A percentile compares a stretch with the other conserved stretches of the same genome.
Conservation (phyloP, 2,888 invertebrate genomes). For the Tipula unca region DNA sequence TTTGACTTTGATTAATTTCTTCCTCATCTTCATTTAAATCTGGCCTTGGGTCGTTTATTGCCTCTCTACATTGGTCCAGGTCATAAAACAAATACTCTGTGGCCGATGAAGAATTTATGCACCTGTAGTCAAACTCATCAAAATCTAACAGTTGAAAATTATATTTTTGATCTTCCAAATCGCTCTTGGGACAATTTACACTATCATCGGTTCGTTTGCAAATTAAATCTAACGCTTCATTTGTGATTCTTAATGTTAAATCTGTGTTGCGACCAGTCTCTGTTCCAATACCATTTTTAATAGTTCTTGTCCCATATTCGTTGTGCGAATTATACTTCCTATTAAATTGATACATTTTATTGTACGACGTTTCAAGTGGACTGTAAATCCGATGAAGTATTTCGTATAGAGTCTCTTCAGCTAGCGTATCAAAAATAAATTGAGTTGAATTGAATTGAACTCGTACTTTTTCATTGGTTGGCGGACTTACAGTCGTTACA, state of each 20-base stretch:
- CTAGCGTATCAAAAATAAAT: background rate
- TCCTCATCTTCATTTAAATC: background rate
- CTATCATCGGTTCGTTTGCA: background rate
- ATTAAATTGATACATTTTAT: background rate
- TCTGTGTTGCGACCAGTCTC: background rate
- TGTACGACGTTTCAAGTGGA: background rate
- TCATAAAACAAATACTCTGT: slow-evolving; percentile 23
- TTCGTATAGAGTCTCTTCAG: background rate
- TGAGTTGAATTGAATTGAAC: background rate
- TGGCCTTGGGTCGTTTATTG: background rate
- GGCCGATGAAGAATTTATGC: slow-evolving; percentile 36
- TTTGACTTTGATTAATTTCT: background rate
- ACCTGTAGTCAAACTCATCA: slow-evolving; percentile 36
- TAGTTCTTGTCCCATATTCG: background rate
- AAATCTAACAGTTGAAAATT: slow-evolving; percentile 38
- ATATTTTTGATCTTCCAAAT: slow-evolving; percentile 23
- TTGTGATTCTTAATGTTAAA: background rate
- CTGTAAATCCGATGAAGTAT: background rate
- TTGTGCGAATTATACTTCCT: background rate
- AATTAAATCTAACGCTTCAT: background rate
- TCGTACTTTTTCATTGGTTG: background rate
- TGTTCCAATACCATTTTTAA: background rate
- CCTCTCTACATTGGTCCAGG: slow-evolving; percentile 21
- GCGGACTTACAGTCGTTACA: background rate
- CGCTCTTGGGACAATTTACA: background rate